These are phyloP conservation scores for Chirona hameri DNA, from an alignment of 2,888 invertebrate species.

Conservation along the genomic window DNA sequence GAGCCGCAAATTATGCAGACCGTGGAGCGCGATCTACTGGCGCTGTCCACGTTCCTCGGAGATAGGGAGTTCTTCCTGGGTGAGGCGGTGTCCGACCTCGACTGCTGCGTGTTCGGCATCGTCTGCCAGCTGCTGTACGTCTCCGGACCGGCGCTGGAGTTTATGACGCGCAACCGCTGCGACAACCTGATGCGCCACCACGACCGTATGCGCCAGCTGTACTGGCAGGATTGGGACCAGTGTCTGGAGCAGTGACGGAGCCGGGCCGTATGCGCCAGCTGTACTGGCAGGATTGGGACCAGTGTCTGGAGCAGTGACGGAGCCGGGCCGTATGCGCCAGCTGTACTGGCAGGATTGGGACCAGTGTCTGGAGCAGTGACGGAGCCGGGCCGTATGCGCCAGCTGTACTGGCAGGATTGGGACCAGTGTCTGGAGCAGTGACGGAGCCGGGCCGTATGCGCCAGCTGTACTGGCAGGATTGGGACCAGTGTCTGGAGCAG, in stretches of 20 bases:
- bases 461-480: no score
- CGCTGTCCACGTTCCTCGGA: not conserved
- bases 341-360: no score
- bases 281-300: no score
- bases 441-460: no score
- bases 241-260: no score
- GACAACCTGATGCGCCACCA: not conserved
- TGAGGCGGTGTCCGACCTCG: not conserved
- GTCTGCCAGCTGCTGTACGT: slow-evolving; percentile 8
- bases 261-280: no score
- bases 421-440: no score
- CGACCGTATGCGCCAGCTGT: not conserved
- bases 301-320: no score
- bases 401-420: no score
- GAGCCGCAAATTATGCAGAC: not conserved
- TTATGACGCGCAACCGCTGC: not conserved
- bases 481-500: no score
- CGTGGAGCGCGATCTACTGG: not conserved
- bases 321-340: no score
- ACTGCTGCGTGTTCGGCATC: slow-evolving; percentile 22
- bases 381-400: no score
- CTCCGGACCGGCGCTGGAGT: not conserved
- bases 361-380: not conserved
- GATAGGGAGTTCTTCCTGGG: not conserved
- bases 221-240: slow-evolving; percentile 1